Base-by-base conservation (phyloP, 1,140 invertebrate species). In the Euwallacea fornicatus region DNA sequence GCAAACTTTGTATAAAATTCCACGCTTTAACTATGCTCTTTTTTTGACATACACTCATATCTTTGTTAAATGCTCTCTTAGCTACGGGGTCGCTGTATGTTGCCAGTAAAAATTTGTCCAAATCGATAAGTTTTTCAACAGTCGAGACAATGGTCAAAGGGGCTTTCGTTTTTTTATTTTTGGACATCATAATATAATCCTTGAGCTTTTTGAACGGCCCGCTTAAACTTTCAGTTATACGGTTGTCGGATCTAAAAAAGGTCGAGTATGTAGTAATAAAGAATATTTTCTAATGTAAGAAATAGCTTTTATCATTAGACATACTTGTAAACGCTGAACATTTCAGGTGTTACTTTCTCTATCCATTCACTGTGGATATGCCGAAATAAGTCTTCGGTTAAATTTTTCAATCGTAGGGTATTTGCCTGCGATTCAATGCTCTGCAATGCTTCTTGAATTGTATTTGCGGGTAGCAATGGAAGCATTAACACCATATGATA, bases 221-320 rank as follows among this genome's bases (percentile, higher is more conserved):
- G 2, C 78, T 76, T 11, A 80, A 76, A 60, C 79, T 78, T 70
- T 80, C 78, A 58, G 78, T 80, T 33, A 79, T 80, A 2, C 78
- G 64, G 67, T 79, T 78, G 65, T 79, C 78, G 6, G 78, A 50
- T 21, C 75, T 65, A 11, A 47, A 64, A 64, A 47, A 61, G 1
- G 1, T 33, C 4, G n/a, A 58, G 2, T 58, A 2, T 58, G n/a
- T 16, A 10, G 55, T 58, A 9, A 58, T n/a, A 58, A 10, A 15
- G 16, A 58, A 58, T 58, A 10, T 61, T 10, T 50, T 11, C 2
- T 50, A 7, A 13, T 21, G n/a, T 33, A 33, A 33, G 21, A 33
- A 60, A 42, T 8, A 42, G 9, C 10, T 60, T 41, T 41, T 33
- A 3, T 0, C 10, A 60, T 41, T 41, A 11, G 2, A 41, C 46